Evolutionary conservation across 1,140 invertebrate genomes (phyloP), one percentile per base, ranked within the genome.

Genomic region (Parapsyche elsis): DNA sequence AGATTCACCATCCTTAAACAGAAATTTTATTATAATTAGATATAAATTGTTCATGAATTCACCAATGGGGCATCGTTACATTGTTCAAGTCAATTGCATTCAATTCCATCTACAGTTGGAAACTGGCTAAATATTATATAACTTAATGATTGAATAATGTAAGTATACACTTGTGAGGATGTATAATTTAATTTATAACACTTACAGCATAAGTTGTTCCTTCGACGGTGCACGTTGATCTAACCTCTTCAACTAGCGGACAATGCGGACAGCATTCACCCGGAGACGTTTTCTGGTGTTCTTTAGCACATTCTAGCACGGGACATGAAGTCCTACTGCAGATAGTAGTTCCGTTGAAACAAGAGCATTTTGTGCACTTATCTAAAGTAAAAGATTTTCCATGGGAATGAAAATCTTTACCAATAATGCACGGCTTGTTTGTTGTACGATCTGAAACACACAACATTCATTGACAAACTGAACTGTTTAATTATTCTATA

Each of bases 291-390:
- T 92, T 90, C 84, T 95, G 92, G 44, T 92, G 90, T 57, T 94
- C 92, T 0, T 92, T 90, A 0, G 93, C 90, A 85, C 96, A 98
- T 79, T 95, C 93, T 61, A 97, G 86, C 0, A 95, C 92, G 0
- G 95, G 95, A 85, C 96, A 98, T 0, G 94, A 93, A 80, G 92
- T 90, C 7, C 95, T 89, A 12, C 90, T 88, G 87, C 97, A 98
- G 14, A 94, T 88, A 0, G 93, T 91, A 0, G 94, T 95, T 23
- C 94, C 93, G 86, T 94, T 94, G 49, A 87, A 78, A 84, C 96
- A 98, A 0, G 90, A 92, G 87, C 97, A 98, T 30, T 92, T 91
- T 0, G 96, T 97, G 86, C 96, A 97, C 2, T 92, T 90, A 84
- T 97, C 95, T 14, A 93, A 89, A 26, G 89, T 88, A 83, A 94